phyloP scores from a whole-genome alignment of 2,888 invertebrate species.

The Perithous albicinctus region DNA sequence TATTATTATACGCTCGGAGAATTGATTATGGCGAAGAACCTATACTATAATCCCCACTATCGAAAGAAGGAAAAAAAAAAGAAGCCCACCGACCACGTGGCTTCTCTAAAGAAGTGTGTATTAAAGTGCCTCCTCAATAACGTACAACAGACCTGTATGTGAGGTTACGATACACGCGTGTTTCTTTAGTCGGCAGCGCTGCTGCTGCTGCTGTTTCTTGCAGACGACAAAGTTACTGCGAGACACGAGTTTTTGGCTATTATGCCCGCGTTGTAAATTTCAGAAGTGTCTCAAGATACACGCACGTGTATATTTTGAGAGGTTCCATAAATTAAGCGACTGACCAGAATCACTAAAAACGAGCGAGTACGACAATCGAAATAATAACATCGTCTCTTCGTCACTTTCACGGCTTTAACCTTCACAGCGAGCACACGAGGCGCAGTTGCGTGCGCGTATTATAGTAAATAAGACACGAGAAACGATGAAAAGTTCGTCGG shows the following conservation, averaged over 20 bases:
- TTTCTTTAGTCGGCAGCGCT: neutral
- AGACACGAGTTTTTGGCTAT: neutral
- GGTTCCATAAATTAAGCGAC: neutral
- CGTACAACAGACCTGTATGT: neutral
- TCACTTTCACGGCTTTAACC: slow-evolving; percentile 60
- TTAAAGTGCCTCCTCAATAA: neutral
- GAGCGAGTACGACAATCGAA: neutral
- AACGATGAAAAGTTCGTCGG: neutral
- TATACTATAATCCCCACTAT: neutral
- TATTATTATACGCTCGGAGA: neutral
- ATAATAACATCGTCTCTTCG: neutral
- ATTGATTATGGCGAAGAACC: neutral
- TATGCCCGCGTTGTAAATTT: neutral
- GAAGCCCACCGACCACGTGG: neutral
- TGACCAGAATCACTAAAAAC: neutral
- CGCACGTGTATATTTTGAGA: neutral
- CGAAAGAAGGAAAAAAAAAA: too few relatives aligned
- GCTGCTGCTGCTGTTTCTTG: slow-evolving; percentile 1
- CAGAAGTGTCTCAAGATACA: neutral
- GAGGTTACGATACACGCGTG: neutral
- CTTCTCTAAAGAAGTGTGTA: neutral
- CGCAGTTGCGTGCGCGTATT: slow-evolving; percentile 4
- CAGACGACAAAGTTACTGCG: neutral
- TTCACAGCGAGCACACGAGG: slow-evolving; percentile 62
- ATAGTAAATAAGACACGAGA: slow-evolving; percentile 3